These are phyloP conservation scores for Hippopotamyrus pictus DNA, from an alignment of 2,797 vertebrate genomes.

Conservation along the genomic window DNA sequence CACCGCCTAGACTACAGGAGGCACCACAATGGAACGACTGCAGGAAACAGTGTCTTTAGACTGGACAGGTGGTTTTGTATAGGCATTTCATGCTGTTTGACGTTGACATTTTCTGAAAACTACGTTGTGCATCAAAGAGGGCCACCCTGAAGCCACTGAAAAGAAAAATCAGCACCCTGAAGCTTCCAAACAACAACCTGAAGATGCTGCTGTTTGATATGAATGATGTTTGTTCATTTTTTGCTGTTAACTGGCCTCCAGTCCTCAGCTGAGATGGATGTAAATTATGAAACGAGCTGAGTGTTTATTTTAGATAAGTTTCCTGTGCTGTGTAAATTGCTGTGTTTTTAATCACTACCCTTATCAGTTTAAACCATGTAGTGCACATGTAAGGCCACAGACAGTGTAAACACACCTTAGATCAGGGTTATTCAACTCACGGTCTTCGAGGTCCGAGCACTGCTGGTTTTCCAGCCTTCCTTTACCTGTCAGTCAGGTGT, in stretches of 20 bases:
- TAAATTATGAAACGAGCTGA: not conserved
- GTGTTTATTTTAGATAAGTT: conserved; percentile 12
- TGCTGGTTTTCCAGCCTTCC: no score
- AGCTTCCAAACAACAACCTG: not conserved
- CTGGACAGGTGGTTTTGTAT: not conserved
- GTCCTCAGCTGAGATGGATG: not conserved
- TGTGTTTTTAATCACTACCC: conserved; percentile 27
- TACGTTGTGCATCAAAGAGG: not conserved
- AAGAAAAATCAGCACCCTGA: not conserved
- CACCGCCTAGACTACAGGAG: not conserved
- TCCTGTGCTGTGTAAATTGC: not conserved
- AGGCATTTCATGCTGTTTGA: not conserved
- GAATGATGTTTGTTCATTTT: not conserved
- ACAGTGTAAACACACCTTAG: conserved; percentile 11
- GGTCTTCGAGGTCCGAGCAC: no score
- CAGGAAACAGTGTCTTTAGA: not conserved
- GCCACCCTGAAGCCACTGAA: not conserved
- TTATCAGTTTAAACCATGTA: conserved; percentile 24
- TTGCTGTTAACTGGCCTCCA: not conserved
- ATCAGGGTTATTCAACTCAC: no score
- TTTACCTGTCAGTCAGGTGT: no score
- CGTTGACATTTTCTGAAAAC: not conserved
- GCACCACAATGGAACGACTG: not conserved
- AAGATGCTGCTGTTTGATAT: not conserved
- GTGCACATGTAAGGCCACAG: conserved; percentile 23